Evolutionary conservation across 1,140 invertebrate species (phyloP).

Genomic region (Lethocerus indicus): DNA sequence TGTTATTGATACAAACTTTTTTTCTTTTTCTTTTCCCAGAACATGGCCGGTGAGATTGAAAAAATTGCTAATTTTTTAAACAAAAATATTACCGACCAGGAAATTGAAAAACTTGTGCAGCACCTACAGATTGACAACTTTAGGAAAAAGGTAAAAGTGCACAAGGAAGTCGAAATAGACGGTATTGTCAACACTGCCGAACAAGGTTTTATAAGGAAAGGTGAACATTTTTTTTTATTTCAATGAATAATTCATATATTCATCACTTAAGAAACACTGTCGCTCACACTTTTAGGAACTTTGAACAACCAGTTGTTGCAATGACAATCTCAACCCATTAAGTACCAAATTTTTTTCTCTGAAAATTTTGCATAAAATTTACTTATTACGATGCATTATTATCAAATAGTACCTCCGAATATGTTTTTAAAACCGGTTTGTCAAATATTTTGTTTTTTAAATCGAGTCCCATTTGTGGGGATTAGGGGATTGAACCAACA

Average conservation of each 20-base stretch:
- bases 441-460: too few species aligned
- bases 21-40: slow-evolving; percentile 22
- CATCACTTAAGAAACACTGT: too few species aligned
- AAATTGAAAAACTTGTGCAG: slow-evolving; percentile 33
- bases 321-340: not conserved
- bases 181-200: slow-evolving; percentile 14
- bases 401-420: not conserved
- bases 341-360: not conserved
- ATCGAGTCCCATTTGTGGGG: too few species aligned
- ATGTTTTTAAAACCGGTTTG: too few species aligned
- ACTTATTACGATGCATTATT: not conserved
- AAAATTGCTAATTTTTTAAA: slow-evolving; percentile 52
- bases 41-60: slow-evolving; percentile 41
- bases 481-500: too few species aligned
- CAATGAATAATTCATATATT: not conserved
- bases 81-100: slow-evolving; percentile 30
- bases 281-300: too few species aligned
- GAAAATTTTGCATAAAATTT: not conserved
- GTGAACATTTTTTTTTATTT: not conserved
- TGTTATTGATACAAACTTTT: not conserved
- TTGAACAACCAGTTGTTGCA: too few species aligned
- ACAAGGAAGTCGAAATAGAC: slow-evolving; percentile 15
- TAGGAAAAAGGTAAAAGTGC: slow-evolving; percentile 12
- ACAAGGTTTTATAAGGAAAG: slow-evolving; percentile 19
- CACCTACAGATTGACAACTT: slow-evolving; percentile 33